Conservation (phyloP, 2,797 vertebrate species). For the Ctenosaura bakeri region DNA sequence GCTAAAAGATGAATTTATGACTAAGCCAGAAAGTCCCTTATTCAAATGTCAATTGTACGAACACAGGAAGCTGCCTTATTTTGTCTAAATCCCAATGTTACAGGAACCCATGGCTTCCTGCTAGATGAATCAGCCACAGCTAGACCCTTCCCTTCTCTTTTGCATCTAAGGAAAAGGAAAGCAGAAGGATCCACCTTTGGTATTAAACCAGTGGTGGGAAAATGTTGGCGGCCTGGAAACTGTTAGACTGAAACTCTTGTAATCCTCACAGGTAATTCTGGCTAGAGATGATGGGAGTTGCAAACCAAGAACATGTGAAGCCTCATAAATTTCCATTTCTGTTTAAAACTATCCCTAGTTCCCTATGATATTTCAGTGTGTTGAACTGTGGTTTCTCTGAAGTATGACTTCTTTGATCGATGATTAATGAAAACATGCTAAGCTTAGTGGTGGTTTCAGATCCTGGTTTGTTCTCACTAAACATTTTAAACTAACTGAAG, state of each 20-base stretch:
- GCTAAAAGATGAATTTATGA: not conserved
- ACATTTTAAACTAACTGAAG: not conserved
- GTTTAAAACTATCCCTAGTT: too few species aligned
- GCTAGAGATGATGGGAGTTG: too few species aligned
- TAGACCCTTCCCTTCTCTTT: not conserved
- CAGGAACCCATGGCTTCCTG: not conserved
- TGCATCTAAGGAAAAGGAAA: not conserved
- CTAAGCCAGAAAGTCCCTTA: not conserved
- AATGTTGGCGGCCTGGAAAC: too few species aligned
- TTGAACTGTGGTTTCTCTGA: not conserved
- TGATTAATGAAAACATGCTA: not conserved
- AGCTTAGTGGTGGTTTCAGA: not conserved
- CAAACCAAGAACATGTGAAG: too few species aligned
- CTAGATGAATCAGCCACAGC: too few species aligned
- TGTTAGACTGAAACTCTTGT: too few species aligned
- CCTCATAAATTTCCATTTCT: too few species aligned
- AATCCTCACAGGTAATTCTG: too few species aligned
- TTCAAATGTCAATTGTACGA: not conserved
- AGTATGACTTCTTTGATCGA: not conserved
- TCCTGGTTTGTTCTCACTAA: not conserved
- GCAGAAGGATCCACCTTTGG: not conserved
- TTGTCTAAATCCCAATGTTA: not conserved
- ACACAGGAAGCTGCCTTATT: not conserved
- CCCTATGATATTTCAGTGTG: not conserved
- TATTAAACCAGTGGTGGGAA: not conserved